These are phyloP conservation scores for Pteronotus mesoamericanus DNA, from an alignment of 2,797 vertebrate genomes.

Conservation along the genomic window DNA sequence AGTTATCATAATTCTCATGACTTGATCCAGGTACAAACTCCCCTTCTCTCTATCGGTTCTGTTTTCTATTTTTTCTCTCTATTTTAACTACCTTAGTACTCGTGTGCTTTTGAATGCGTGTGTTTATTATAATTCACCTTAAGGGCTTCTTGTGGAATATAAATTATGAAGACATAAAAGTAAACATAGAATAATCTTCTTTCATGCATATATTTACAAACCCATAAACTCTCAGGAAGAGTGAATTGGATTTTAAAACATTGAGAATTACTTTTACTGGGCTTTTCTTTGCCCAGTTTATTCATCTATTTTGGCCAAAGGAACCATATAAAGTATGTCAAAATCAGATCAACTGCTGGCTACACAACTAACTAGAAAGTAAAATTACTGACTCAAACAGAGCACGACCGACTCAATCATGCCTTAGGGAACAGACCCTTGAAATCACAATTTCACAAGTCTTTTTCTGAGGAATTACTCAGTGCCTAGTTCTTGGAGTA, in stretches of 20 bases:
- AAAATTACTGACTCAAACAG: neutral
- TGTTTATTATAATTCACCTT: slow-evolving; percentile 51
- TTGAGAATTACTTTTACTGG: neutral
- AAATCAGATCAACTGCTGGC: slow-evolving; percentile 2
- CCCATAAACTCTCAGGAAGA: slow-evolving; percentile 36
- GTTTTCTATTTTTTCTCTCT: neutral
- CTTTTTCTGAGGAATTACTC: neutral
- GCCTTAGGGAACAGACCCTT: neutral
- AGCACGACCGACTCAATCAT: neutral
- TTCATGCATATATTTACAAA: slow-evolving; percentile 56
- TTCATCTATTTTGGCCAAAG: neutral
- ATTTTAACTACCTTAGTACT: neutral
- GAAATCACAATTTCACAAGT: neutral
- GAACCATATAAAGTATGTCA: neutral
- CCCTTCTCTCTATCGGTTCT: neutral
- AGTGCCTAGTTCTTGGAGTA: neutral
- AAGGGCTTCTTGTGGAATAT: slow-evolving; percentile 40
- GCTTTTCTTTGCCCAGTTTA: neutral
- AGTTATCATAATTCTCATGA: slow-evolving; percentile 24
- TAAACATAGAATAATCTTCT: slow-evolving; percentile 53
- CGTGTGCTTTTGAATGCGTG: neutral
- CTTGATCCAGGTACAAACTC: neutral
- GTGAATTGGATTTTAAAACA: slow-evolving; percentile 42
- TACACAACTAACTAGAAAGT: neutral
- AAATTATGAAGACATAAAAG: slow-evolving; percentile 57